Evolutionary conservation across 2,113 vertebrate genomes (phyloP), one percentile per base, ranked within the genome.

Genomic region (Siniperca knerii): DNA sequence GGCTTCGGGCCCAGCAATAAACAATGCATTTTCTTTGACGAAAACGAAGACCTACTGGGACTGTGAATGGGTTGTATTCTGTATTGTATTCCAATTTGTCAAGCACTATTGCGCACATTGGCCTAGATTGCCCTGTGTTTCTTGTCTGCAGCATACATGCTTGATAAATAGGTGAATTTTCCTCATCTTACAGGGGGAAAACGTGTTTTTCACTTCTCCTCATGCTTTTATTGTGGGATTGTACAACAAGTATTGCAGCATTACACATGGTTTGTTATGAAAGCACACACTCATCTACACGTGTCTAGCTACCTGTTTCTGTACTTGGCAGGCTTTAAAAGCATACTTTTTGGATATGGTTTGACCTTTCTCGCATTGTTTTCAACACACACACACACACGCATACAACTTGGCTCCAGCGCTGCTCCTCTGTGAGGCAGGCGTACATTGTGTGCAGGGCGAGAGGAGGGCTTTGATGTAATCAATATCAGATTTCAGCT

Each of bases 401-500:
- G 10, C 77, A 72, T 33, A 46, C 35, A 89, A 86, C 78, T 90
- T 86, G 91, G 87, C 88, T 90, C 81, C 57, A 33, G 78, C 25
- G 16, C 80, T 20, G 78, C 42, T 90, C 80, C 87, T 90, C 76
- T 73, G 83, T 20, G 76, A 88, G 79, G 85, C 83, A 65, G 86
- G 84, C 70, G 87, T 88, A 89, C 90, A 87, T 70, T 92, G 90
- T 90, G 91, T 87, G 87, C 91, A 88, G 89, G 84, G 84, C 60
- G 71, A 92, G 84, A 88, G 89, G 77, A 92, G 77, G 80, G 88
- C 84, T 93, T 92, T 93, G 92, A 93, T 94, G 85, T 91, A 90
- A 94, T 95, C 93, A 91, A 94, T 95, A 95, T 94, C 92, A 93
- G 91, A 94, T 94, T 94, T 94, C 92, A 93, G 90, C 90, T 87